Percentiles rank a stretch among this genome's conserved stretches.
Conservation (phyloP, 2,888 invertebrate genomes). For the Andrena chrysosceles region DNA sequence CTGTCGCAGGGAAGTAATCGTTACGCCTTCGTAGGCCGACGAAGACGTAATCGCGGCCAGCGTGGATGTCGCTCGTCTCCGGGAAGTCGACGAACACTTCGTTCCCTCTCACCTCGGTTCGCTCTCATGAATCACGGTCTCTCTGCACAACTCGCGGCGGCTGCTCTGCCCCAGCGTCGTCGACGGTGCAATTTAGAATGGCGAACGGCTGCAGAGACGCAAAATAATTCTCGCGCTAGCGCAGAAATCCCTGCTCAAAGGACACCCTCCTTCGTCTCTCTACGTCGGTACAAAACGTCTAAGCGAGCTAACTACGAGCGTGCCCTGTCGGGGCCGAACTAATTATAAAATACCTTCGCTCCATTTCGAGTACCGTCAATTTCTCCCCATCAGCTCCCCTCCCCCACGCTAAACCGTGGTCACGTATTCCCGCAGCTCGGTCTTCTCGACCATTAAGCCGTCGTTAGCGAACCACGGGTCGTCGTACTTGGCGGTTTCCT, state of each 20-base stretch:
- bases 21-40: constrained; percentile 66
- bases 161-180: constrained; percentile 4
- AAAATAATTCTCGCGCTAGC: constrained; percentile 25
- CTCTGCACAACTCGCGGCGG: constrained; percentile 20
- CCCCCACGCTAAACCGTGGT: constrained; percentile 78
- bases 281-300: constrained; percentile 51
- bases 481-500: constrained; percentile 79
- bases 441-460: constrained; percentile 56
- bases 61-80: background rate
- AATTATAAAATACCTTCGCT: constrained; percentile 46
- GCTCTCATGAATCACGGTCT: constrained; percentile 33
- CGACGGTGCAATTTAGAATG: background rate
- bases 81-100: background rate
- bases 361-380: constrained; percentile 54
- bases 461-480: constrained; percentile 79
- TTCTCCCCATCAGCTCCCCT: background rate
- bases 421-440: constrained; percentile 82
- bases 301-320: constrained; percentile 49
- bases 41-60: constrained; percentile 42
- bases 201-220: constrained; percentile 19
- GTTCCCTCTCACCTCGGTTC: background rate
- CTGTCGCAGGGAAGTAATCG: constrained; percentile 35
- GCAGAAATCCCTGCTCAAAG: background rate
- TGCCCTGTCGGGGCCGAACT: constrained; percentile 7
- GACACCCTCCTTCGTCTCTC: background rate